Evolutionary conservation across 2,888 invertebrate genomes (phyloP).

Genomic region (Pollenia amentaria): DNA sequence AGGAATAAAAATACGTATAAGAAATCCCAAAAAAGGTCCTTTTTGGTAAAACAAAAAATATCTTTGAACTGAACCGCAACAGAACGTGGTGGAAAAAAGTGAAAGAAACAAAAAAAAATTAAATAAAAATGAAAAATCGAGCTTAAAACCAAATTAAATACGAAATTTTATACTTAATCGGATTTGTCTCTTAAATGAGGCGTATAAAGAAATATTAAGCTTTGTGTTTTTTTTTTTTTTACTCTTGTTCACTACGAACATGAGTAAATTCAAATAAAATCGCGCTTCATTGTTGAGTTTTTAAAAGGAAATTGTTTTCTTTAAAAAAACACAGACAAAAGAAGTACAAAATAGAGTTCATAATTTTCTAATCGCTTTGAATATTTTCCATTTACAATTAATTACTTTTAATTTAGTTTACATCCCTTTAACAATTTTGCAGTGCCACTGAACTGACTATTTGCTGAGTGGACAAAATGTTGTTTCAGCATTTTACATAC

Average conservation of each 20-base stretch:
- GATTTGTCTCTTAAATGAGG: slow-evolving; percentile 74
- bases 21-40: slow-evolving; percentile 60
- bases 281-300: background rate
- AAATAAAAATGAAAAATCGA: slow-evolving; percentile 48
- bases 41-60: slow-evolving; percentile 2
- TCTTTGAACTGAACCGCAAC: slow-evolving; percentile 72
- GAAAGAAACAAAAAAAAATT: slow-evolving; percentile 11
- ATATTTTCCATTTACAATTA: slow-evolving; percentile 53
- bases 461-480: slow-evolving; percentile 26
- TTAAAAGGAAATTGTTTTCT: slow-evolving; percentile 14
- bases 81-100: slow-evolving; percentile 21
- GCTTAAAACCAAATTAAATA: slow-evolving; percentile 68
- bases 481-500: background rate
- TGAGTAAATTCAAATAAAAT: slow-evolving; percentile 31
- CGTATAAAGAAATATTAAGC: slow-evolving; percentile 73
- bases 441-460: slow-evolving; percentile 9
- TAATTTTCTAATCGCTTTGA: slow-evolving; percentile 50
- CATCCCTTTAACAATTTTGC: slow-evolving; percentile 56
- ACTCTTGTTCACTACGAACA: slow-evolving; percentile 26
- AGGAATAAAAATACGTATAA: slow-evolving; percentile 18
- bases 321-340: background rate
- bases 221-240: slow-evolving; percentile 56
- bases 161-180: slow-evolving; percentile 74
- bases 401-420: slow-evolving; percentile 58
- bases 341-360: slow-evolving; percentile 19